Evolutionary conservation across 2,888 invertebrate species (phyloP).

Genomic region (Emmelina monodactyla): DNA sequence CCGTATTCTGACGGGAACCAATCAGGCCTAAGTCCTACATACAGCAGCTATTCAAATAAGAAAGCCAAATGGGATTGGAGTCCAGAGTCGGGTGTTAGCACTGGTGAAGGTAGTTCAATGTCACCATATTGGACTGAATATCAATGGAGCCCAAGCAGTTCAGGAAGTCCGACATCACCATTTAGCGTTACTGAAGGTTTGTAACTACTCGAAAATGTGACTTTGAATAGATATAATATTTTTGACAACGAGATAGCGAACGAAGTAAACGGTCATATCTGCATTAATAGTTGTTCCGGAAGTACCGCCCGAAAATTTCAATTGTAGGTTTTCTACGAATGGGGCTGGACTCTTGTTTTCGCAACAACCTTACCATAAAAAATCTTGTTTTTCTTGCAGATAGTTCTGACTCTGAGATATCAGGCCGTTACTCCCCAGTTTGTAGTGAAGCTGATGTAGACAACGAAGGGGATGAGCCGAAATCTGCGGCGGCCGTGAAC

Average conservation of each 20-base stretch:
- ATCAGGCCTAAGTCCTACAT: constrained; percentile 48
- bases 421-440: constrained; percentile 72
- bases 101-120: constrained; percentile 35
- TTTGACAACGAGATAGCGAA: no score
- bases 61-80: constrained; percentile 48
- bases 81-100: constrained; percentile 45
- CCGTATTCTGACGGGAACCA: constrained; percentile 44
- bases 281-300: no score
- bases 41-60: constrained; percentile 22
- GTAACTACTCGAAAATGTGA: no score
- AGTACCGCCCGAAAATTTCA: no score
- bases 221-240: no score
- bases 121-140: constrained; percentile 48
- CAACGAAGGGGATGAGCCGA: constrained; percentile 13
- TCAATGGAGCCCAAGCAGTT: constrained; percentile 65
- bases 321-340: no score
- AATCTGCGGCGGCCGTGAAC: constrained; percentile 25
- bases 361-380: no score
- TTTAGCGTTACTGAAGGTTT: constrained; percentile 45
- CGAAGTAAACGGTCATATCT: no score
- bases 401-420: constrained; percentile 62
- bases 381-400: constrained; percentile 28
- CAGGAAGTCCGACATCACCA: constrained; percentile 56
- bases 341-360: no score
- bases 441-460: constrained; percentile 61